Conservation (phyloP, 2,888 invertebrate genomes). For the Enoplolaimus lenunculus region DNA sequence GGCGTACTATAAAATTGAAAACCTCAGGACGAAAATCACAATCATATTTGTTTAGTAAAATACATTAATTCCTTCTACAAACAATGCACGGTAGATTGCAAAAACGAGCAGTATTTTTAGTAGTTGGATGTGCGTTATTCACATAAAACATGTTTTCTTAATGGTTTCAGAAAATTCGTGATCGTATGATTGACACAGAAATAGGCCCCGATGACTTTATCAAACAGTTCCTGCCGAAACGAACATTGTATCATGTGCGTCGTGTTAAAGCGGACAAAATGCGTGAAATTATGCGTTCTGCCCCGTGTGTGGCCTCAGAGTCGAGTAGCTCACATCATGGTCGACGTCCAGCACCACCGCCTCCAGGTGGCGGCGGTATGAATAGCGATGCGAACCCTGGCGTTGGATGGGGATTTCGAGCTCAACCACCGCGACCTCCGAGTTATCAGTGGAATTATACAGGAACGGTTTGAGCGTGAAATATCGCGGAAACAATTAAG, state of each 20-base stretch:
- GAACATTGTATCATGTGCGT: slow-evolving; percentile 63
- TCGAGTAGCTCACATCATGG: not conserved
- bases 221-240: slow-evolving; percentile 60
- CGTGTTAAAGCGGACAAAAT: slow-evolving; percentile 87
- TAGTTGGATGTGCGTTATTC: too few species aligned
- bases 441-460: slow-evolving; percentile 9
- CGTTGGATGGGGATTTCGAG: not conserved
- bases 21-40: too few species aligned
- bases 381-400: too few species aligned
- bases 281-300: slow-evolving; percentile 46
- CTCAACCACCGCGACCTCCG: not conserved
- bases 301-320: not conserved
- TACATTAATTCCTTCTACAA: too few species aligned
- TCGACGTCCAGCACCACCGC: slow-evolving; percentile 9
- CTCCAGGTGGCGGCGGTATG: not conserved
- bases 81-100: too few species aligned
- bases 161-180: slow-evolving; percentile 23
- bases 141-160: too few species aligned
- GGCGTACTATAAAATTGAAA: too few species aligned
- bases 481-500: too few species aligned
- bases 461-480: slow-evolving; percentile 11
- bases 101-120: too few species aligned
- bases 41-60: too few species aligned
- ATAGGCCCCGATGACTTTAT: slow-evolving; percentile 64
- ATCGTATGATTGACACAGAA: slow-evolving; percentile 40